These are phyloP conservation scores for Drosophila serrata DNA, from an alignment of 1,140 invertebrate species.

Conservation along the genomic window DNA sequence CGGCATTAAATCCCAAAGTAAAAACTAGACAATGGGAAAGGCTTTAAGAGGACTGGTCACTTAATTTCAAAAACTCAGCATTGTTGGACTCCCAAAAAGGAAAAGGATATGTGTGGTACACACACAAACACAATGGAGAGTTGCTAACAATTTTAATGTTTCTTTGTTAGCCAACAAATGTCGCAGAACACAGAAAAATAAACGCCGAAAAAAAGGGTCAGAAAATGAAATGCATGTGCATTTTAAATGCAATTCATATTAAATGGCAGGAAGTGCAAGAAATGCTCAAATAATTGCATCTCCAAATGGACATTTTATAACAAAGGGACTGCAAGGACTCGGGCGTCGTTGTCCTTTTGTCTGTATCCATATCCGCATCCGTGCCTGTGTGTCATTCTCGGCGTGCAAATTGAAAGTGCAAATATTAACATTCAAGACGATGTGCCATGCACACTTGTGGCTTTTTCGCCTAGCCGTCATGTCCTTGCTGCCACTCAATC, in stretches of 20 bases:
- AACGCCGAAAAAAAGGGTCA: constrained; percentile 2
- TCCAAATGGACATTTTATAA: constrained; percentile 37
- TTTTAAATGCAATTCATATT: constrained; percentile 78
- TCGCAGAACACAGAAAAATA: constrained; percentile 21
- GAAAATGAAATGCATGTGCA: constrained; percentile 60
- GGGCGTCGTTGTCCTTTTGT: constrained; percentile 19
- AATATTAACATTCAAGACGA: constrained; percentile 78
- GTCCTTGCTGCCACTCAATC: constrained; percentile 45
- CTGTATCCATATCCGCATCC: constrained; percentile 11
- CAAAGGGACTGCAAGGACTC: constrained; percentile 49
- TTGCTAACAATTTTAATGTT: constrained; percentile 24
- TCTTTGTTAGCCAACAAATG: constrained; percentile 30
- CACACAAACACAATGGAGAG: constrained; percentile 24
- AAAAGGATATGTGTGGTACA: constrained; percentile 30
- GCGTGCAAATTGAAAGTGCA: constrained; percentile 73
- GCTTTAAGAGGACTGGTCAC: constrained; percentile 10
- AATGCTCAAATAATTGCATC: constrained; percentile 70
- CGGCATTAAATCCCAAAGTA: constrained; percentile 3
- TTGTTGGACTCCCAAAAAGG: constrained; percentile 13
- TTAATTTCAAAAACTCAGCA: constrained; percentile 34
- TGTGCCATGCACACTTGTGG: constrained; percentile 68
- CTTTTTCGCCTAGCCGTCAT: constrained; percentile 38
- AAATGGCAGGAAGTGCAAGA: constrained; percentile 67
- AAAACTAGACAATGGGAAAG: constrained; percentile 23
- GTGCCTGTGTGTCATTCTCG: constrained; percentile 19